These are phyloP conservation scores for Neelides sp. DNA, from an alignment of 1,140 invertebrate species.

Conservation along the genomic window DNA sequence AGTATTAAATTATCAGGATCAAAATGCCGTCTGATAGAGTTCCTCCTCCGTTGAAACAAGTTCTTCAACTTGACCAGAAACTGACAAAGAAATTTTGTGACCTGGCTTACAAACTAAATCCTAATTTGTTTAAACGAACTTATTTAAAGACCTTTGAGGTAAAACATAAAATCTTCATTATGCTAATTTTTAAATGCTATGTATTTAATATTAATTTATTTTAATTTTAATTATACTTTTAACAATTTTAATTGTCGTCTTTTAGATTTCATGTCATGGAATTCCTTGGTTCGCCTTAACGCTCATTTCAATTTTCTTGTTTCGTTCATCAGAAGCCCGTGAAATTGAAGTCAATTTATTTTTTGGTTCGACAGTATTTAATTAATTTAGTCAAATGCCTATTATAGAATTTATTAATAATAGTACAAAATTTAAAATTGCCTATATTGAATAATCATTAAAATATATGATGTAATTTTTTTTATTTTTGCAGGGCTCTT, in stretches of 20 bases:
- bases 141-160: conserved; percentile 53
- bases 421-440: background rate
- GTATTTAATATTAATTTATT: conserved; percentile 10
- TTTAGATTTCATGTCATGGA: conserved; percentile 76
- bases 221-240: conserved; percentile 19
- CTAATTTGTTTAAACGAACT: conserved; percentile 29
- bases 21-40: conserved; percentile 31
- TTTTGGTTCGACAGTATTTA: conserved; percentile 44
- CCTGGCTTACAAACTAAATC: conserved; percentile 42
- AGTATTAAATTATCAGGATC: too few species aligned
- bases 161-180: conserved; percentile 25
- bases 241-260: conserved; percentile 29
- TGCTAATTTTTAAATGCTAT: conserved; percentile 11
- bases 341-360: conserved; percentile 74
- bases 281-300: conserved; percentile 64
- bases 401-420: background rate
- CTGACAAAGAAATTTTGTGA: conserved; percentile 51
- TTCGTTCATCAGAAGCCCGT: conserved; percentile 49
- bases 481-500: conserved; percentile 56
- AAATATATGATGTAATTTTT: background rate
- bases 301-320: conserved; percentile 59
- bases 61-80: conserved; percentile 47
- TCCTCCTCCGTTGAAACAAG: conserved; percentile 40
- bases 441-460: background rate
- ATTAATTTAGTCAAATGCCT: conserved; percentile 4